Evolutionary conservation across 2,113 vertebrate genomes (phyloP), one percentile per base, ranked within the genome.

Genomic region (Pardalotus punctatus): DNA sequence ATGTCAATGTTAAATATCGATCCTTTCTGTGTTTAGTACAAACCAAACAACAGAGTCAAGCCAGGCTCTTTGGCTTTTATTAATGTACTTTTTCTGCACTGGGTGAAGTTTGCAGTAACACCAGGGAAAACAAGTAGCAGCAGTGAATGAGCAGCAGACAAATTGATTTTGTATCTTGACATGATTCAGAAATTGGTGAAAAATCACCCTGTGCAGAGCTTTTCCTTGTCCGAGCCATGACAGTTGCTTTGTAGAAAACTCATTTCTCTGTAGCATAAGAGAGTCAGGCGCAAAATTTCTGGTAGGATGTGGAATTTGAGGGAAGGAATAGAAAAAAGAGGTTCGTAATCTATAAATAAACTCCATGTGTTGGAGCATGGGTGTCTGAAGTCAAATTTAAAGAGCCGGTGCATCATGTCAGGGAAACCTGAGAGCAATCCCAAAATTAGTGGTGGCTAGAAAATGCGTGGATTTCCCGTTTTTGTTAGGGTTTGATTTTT

Each of bases 1-100:
- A 86, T 82, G 91, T 91, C 93, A 90, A 15, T 51, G 85, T 89
- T 95, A 83, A 74, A 77, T 97, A 97, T 97, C 11, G 94, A 97
- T 96, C 77, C 56, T 72, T 80, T 71, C 51, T 94, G 76, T 95
- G 66, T 91, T 96, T 82, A 93, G 87, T 77, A 94, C 86, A 91
- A 90, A 61, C 81, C 65, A 84, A 96, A 79, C 88, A 90, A 74
- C 54, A 81, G 51, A 95, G 80, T 45, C 11, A 7, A 85, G 92
- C 43, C 76, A 66, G 15, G 18, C 36, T 88, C 88, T 85, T 35
- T 79, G 82, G 43, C 91, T 97, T 88, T 79, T 93, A 95, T 92
- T 96, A 94, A 96, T 97, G 95, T 88, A 81, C 62, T 74, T 94
- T 90, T 90, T 93, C 87, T 88, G 62, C 69, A 78, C 25, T 0